phyloP scores from a whole-genome alignment of 2,797 vertebrate species.

The Lutjanus campechanus region DNA sequence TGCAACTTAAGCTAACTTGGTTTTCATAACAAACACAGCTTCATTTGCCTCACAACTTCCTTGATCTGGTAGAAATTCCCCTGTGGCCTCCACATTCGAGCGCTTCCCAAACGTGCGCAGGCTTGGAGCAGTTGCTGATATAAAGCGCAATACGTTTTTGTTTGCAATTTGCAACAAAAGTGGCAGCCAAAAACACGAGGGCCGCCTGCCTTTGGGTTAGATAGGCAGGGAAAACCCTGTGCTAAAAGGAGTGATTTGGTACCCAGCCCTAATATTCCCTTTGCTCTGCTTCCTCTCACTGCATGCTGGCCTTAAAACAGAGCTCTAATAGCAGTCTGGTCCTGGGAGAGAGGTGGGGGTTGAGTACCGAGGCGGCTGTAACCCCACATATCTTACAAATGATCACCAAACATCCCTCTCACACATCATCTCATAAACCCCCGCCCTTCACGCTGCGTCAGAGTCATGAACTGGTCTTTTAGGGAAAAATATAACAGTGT shows the following conservation, averaged over 20 bases:
- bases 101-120: too few relatives aligned
- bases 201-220: too few relatives aligned
- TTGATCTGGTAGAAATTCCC: too few relatives aligned
- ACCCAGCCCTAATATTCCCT: slow-evolving; percentile 4
- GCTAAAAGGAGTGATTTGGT: background rate
- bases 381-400: slow-evolving; percentile 18
- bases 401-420: slow-evolving; percentile 14
- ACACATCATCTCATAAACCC: slow-evolving; percentile 1
- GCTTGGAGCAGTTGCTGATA: too few relatives aligned
- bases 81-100: too few relatives aligned
- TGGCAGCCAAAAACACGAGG: too few relatives aligned
- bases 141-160: too few relatives aligned
- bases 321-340: background rate
- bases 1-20: too few relatives aligned
- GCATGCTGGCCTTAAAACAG: slow-evolving; percentile 1
- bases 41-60: too few relatives aligned
- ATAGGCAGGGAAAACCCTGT: too few relatives aligned
- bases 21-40: too few relatives aligned
- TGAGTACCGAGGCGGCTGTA: slow-evolving; percentile 19
- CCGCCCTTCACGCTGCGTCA: background rate
- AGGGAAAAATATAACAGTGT: slow-evolving; percentile 10
- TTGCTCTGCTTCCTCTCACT: background rate
- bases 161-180: too few relatives aligned
- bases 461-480: background rate
- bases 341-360: slow-evolving; percentile 7